Percentiles rank a stretch among this genome's conserved stretches.
Evolutionary conservation across 2,797 vertebrate species (phyloP).

Genomic region (Helostoma temminkii): DNA sequence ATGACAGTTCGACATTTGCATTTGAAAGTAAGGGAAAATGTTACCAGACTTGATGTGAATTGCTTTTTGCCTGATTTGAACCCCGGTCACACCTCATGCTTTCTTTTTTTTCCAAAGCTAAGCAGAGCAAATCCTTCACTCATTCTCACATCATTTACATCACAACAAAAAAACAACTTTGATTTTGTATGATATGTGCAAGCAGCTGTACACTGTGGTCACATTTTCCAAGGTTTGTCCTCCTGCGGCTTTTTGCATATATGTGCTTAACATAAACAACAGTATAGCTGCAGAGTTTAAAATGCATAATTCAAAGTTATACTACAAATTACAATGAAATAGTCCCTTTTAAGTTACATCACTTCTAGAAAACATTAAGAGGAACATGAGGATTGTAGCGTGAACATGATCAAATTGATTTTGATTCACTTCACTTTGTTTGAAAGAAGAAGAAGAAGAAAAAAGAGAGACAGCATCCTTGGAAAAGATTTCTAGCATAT

Average conservation of each 20-base stretch:
- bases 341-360: slow-evolving; percentile 53
- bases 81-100: slow-evolving; percentile 69
- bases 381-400: slow-evolving; percentile 28
- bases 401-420: slow-evolving; percentile 38
- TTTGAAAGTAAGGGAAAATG: slow-evolving; percentile 50
- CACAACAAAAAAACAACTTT: slow-evolving; percentile 64
- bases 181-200: slow-evolving; percentile 45
- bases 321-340: slow-evolving; percentile 61
- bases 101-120: slow-evolving; percentile 23
- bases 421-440: slow-evolving; percentile 60
- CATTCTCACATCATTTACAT: no score
- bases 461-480: slow-evolving; percentile 40
- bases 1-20: slow-evolving; percentile 78
- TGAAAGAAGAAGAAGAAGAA: slow-evolving; percentile 18
- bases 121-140: slow-evolving; percentile 60
- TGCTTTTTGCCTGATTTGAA: slow-evolving; percentile 54
- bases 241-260: slow-evolving; percentile 72
- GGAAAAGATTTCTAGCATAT: slow-evolving; percentile 35
- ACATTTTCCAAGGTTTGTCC: slow-evolving; percentile 36
- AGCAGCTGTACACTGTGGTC: slow-evolving; percentile 34
- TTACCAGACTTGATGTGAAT: slow-evolving; percentile 57
- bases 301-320: slow-evolving; percentile 75
- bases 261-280: slow-evolving; percentile 70
- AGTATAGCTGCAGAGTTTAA: slow-evolving; percentile 57
- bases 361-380: slow-evolving; percentile 46